Evolutionary conservation across 2,888 invertebrate genomes (phyloP), one percentile per base, ranked within the genome.

Genomic region (Leptopterna dolabrata): DNA sequence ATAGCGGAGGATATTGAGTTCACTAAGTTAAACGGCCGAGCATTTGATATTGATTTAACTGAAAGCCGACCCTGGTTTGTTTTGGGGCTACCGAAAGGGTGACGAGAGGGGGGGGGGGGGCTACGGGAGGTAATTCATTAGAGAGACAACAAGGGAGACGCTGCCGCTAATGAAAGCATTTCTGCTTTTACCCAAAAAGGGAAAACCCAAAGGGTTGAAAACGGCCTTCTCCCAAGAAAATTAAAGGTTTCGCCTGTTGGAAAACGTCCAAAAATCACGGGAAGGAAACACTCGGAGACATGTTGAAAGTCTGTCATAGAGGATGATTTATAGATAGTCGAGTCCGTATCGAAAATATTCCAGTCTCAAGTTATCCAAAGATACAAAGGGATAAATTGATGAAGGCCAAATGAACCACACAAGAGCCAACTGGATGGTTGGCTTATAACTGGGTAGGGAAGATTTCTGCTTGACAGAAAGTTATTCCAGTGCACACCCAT

Each of bases 111-210:
- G 45, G 45, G 29, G 73, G 29, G 29, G 30, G 29, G 29, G 45
- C 27, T n/a, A 71, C 84, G 76, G 86, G 63, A 86, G 76, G 78
- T 86, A 86, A 86, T 86, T 86, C 86, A 86, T 86, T 86, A 86
- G 86, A 85, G 85, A 70, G 76, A 86, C 86, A 86, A 86, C 86
- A 86, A 78, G 78, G 86, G 78, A 86, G 78, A 86, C 30, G 63
- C 83, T 70, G 63, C 41, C 63, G 83, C 83, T 83, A 83, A 83
- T 83, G 83, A 83, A 83, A 83, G 83, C 83, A 83, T 83, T 83
- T 83, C 47, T 63, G 63, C 63, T 27, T 63, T 63, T 63, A 30
- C 30, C 73, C n/a, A 73, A 30, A 29, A 29, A 19, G 14, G 27
- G 73, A 36, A 71, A 73, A 73, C 73, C 36, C 36, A 7, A 36